A percentile compares a stretch with the other conserved stretches of the same genome.
phyloP scores from a whole-genome alignment of 2,797 vertebrate species.

The Trachurus trachurus region DNA sequence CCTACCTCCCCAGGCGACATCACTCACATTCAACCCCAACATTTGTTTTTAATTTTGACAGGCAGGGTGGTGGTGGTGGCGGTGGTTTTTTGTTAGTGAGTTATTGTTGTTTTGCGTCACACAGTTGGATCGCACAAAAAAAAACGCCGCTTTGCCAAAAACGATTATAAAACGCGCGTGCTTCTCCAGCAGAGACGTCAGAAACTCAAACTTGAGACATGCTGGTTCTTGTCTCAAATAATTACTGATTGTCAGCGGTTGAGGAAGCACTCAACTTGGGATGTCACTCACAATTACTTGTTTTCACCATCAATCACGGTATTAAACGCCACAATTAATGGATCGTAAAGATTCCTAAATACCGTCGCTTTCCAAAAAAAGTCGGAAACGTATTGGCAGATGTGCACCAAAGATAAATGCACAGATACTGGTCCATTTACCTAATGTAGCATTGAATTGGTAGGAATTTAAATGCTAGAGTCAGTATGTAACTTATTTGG shows the following conservation, averaged over 20 bases:
- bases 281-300: no score
- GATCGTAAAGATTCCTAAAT: no score
- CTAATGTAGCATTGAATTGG: no score
- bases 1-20: neutral
- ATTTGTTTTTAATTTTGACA: slow-evolving; percentile 14
- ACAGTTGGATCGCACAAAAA: slow-evolving; percentile 27
- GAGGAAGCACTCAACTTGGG: slow-evolving; percentile 21
- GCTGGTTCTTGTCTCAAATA: slow-evolving; percentile 63
- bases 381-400: no score
- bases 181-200: slow-evolving; percentile 44
- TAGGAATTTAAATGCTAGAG: no score
- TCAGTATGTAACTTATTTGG: no score
- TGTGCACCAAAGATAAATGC: no score
- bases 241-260: slow-evolving; percentile 50
- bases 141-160: slow-evolving; percentile 33
- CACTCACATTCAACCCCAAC: neutral
- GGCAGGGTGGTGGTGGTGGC: no score
- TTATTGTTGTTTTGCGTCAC: slow-evolving; percentile 24
- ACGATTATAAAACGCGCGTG: slow-evolving; percentile 55
- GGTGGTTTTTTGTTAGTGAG: neutral
- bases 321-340: no score
- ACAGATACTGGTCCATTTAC: no score
- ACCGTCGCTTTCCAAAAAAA: no score
- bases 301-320: no score
- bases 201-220: slow-evolving; percentile 32